Conservation (phyloP, 2,113 vertebrate genomes). For the Halcyon malimbica region DNA sequence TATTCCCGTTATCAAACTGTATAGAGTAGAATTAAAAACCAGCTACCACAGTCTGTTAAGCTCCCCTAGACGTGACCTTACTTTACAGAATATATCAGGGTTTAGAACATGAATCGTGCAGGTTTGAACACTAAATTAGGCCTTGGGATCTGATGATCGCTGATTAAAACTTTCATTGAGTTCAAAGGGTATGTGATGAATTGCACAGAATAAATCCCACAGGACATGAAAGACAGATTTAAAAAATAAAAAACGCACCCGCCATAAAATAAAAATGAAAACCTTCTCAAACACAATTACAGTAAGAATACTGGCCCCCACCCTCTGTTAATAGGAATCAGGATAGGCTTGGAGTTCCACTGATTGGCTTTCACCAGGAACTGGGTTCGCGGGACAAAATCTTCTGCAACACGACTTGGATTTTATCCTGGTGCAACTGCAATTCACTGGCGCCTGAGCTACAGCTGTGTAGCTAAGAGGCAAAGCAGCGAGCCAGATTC, state of each 20-base stretch:
- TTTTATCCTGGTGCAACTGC: neutral
- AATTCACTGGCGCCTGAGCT: neutral
- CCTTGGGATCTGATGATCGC: neutral
- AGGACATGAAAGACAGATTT: neutral
- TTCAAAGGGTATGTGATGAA: neutral
- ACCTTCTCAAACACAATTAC: neutral
- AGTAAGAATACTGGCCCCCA: neutral
- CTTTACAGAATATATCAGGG: neutral
- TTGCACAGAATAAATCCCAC: neutral
- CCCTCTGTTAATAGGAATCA: neutral
- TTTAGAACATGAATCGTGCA: neutral
- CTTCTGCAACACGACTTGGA: neutral
- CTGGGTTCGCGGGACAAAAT: neutral
- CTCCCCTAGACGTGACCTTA: neutral
- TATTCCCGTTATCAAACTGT: neutral
- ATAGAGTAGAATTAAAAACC: conserved; percentile 5
- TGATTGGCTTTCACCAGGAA: neutral
- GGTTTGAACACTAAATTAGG: neutral
- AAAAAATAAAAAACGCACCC: neutral
- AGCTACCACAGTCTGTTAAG: neutral
- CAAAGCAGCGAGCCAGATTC: conserved; percentile 23
- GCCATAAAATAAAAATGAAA: neutral
- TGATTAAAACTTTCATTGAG: neutral
- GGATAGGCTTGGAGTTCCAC: neutral
- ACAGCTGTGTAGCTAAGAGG: neutral